Conservation (phyloP, 1,140 invertebrate species). For the Antheraea pernyi region DNA sequence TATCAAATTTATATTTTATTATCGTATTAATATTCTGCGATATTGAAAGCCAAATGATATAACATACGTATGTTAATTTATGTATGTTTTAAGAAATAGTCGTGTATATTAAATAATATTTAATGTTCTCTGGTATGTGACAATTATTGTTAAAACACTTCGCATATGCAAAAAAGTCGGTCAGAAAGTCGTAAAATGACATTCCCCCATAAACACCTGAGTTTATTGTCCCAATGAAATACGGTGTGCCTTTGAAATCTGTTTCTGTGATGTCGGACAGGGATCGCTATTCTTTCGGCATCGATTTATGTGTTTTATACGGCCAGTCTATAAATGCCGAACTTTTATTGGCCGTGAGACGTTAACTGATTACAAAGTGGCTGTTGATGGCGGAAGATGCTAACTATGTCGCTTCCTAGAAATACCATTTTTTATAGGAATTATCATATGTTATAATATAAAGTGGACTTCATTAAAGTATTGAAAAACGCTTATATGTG, state of each 20-base stretch:
- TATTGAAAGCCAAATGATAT: no score
- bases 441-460: neutral
- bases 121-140: no score
- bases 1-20: no score
- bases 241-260: constrained; percentile 66
- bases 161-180: constrained; percentile 9
- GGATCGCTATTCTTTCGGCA: constrained; percentile 60
- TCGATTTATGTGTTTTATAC: constrained; percentile 72
- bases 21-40: no score
- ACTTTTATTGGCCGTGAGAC: constrained; percentile 71
- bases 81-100: neutral
- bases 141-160: neutral
- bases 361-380: constrained; percentile 76
- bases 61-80: neutral
- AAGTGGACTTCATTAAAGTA: neutral
- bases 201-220: constrained; percentile 60
- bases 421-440: constrained; percentile 19
- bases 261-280: constrained; percentile 64
- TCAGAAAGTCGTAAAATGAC: constrained; percentile 41
- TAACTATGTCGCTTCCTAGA: constrained; percentile 63
- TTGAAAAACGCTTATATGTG: neutral
- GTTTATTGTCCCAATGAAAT: constrained; percentile 62
- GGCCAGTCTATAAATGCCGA: constrained; percentile 70
- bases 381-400: constrained; percentile 64
- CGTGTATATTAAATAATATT: neutral